Evolutionary conservation across 2,888 invertebrate species (phyloP), one percentile per base, ranked within the genome.

Genomic region (Orgyia antiqua): DNA sequence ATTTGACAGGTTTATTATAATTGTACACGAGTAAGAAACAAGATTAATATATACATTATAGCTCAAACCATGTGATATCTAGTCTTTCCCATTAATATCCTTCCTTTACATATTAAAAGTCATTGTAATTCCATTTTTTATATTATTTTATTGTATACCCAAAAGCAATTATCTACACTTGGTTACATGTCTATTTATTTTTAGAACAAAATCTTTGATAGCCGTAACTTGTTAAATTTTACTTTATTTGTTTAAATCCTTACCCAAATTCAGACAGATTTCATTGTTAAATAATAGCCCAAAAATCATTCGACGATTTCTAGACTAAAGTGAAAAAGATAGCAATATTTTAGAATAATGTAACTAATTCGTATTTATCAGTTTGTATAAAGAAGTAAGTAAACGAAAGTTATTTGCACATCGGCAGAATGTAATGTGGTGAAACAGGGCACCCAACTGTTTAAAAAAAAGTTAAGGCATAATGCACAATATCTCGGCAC

Each of bases 21-120:
- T 59, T 58, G 54, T 59, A 62, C 61, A 62, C 57, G 46, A 56
- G 45, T 64, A 64, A 64, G 56, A 62, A 58, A 58, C 59, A 68
- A 68, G 68, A 65, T 54, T 60, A 64, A 69, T 70, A 70, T 69
- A 52, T 52, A 52, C 51, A 52, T 52, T 4, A 73, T 74, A 77
- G 82, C 83, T 83, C 78, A 80, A 82, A 78, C 69, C 78, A 82
- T 83, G 84, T 84, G 84, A 86, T 86, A 86, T 83, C 82, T 82
- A 84, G 82, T 83, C 80, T 76, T 76, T 76, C 70, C 71, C 71
- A 73, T 63, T 65, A 59, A 61, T 65, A 61, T 68, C 67, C 66
- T 68, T 62, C 52, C 54, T 54, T 56, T 55, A 57, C 51, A 39
- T 38, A 50, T 41, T 53, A 46, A 53, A 46, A 39, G 48, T 45